Conservation (phyloP, 2,888 invertebrate genomes). For the Himalopsyche kuldschensis region DNA sequence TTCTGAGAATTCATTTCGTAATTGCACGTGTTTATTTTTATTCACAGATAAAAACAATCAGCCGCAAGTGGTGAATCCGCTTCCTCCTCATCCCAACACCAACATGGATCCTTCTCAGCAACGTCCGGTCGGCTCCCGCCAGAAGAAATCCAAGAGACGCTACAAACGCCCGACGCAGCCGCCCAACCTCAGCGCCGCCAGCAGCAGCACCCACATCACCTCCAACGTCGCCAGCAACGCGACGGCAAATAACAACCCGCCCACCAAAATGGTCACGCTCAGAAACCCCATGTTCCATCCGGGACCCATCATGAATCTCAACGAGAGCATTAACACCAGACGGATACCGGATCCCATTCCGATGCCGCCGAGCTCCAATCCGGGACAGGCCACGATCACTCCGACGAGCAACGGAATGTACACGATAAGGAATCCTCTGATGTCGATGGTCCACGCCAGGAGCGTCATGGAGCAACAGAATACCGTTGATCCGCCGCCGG, state of each 20-base stretch:
- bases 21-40: neutral
- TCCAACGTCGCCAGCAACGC: slow-evolving; percentile 20
- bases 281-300: slow-evolving; percentile 78
- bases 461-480: slow-evolving; percentile 41
- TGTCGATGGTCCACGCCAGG: slow-evolving; percentile 59
- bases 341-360: slow-evolving; percentile 55
- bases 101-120: slow-evolving; percentile 8
- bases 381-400: slow-evolving; percentile 57
- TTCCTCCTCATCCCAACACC: slow-evolving; percentile 42
- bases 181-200: neutral
- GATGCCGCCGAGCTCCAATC: slow-evolving; percentile 50
- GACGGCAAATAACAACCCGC: slow-evolving; percentile 42
- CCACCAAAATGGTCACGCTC: slow-evolving; percentile 72
- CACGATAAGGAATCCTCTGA: slow-evolving; percentile 76
- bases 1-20: too few relatives aligned
- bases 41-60: neutral
- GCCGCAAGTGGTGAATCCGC: slow-evolving; percentile 11
- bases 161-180: slow-evolving; percentile 50
- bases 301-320: slow-evolving; percentile 52
- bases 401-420: slow-evolving; percentile 72
- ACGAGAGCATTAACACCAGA: slow-evolving; percentile 43
- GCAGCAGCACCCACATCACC: slow-evolving; percentile 19
- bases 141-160: slow-evolving; percentile 39
- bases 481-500: neutral
- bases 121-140: neutral